Conservation (phyloP, 2,113 vertebrate species). For the Ascaphus truei region DNA sequence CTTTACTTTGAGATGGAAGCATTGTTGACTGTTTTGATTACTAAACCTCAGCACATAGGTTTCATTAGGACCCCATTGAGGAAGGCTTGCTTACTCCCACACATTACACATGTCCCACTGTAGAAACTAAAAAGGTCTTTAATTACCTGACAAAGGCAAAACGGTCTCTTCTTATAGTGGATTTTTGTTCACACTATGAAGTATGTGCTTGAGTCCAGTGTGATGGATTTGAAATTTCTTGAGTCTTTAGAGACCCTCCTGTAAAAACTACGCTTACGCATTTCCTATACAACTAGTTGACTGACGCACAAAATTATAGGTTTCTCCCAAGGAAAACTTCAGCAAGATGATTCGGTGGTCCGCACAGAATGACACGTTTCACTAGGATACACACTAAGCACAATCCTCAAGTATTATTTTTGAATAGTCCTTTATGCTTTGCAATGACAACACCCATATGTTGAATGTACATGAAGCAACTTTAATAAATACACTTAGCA, state of each 20-base stretch:
- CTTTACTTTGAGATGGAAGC: slow-evolving; percentile 43
- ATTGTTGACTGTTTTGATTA: slow-evolving; percentile 50
- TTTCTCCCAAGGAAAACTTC: slow-evolving; percentile 47
- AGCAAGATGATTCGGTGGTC: too few species aligned
- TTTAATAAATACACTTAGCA: too few species aligned
- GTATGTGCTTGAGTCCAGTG: slow-evolving; percentile 51
- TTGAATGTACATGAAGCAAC: too few species aligned
- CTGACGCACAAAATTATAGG: slow-evolving; percentile 66
- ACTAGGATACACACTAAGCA: too few species aligned
- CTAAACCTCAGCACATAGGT: slow-evolving; percentile 48
- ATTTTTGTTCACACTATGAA: slow-evolving; percentile 61
- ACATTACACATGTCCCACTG: slow-evolving; percentile 57
- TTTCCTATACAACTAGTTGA: slow-evolving; percentile 66
- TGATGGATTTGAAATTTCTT: slow-evolving; percentile 57
- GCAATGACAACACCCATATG: too few species aligned
- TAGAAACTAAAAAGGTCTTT: slow-evolving; percentile 65
- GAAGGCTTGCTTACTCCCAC: slow-evolving; percentile 69
- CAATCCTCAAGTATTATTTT: too few species aligned
- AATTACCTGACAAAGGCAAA: slow-evolving; percentile 79
- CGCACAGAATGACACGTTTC: too few species aligned
- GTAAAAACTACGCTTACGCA: slow-evolving; percentile 57
- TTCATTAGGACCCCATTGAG: slow-evolving; percentile 56
- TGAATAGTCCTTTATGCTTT: too few species aligned
- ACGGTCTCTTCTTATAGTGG: slow-evolving; percentile 56
- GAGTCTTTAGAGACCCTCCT: slow-evolving; percentile 62